Evolutionary conservation across 2,888 invertebrate species (phyloP).

Genomic region (Nycteola revayana): DNA sequence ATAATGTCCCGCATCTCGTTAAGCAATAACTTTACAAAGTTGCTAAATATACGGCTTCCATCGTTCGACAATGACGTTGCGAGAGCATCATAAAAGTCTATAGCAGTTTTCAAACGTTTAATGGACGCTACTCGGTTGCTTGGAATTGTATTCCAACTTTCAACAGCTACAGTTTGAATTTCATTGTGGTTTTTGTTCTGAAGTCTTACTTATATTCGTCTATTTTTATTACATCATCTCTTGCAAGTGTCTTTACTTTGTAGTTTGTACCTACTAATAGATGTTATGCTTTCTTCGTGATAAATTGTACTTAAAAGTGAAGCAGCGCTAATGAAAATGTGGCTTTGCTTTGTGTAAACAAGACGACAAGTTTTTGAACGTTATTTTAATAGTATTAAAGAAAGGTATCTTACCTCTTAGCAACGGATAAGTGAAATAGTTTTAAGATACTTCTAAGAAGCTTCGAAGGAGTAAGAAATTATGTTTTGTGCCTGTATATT

Average conservation of each 20-base stretch:
- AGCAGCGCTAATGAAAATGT: too few species aligned
- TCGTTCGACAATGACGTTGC: slow-evolving; percentile 38
- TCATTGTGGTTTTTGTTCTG: slow-evolving; percentile 29
- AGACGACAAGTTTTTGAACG: slow-evolving; percentile 4
- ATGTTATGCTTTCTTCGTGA: slow-evolving; percentile 3
- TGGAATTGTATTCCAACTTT: slow-evolving; percentile 41
- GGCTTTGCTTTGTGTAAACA: slow-evolving; percentile 3
- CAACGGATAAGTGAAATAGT: too few species aligned
- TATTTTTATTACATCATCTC: too few species aligned
- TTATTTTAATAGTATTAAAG: slow-evolving; percentile 6
- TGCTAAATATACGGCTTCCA: slow-evolving; percentile 43
- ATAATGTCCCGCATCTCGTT: slow-evolving; percentile 31
- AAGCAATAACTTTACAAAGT: slow-evolving; percentile 46
- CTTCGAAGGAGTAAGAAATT: too few species aligned
- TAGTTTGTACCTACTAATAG: too few species aligned
- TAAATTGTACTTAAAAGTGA: not conserved
- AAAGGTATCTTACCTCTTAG: slow-evolving; percentile 2
- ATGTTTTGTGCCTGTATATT: too few species aligned
- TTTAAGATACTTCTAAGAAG: too few species aligned
- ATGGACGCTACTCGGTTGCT: slow-evolving; percentile 39
- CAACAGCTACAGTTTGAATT: slow-evolving; percentile 31
- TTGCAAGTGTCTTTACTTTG: slow-evolving; percentile 3
- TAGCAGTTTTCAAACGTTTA: slow-evolving; percentile 46
- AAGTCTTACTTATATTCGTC: too few species aligned
- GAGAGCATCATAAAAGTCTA: slow-evolving; percentile 52